Base-by-base conservation (phyloP, 1,140 invertebrate species). In the Aphaenogaster rudis region DNA sequence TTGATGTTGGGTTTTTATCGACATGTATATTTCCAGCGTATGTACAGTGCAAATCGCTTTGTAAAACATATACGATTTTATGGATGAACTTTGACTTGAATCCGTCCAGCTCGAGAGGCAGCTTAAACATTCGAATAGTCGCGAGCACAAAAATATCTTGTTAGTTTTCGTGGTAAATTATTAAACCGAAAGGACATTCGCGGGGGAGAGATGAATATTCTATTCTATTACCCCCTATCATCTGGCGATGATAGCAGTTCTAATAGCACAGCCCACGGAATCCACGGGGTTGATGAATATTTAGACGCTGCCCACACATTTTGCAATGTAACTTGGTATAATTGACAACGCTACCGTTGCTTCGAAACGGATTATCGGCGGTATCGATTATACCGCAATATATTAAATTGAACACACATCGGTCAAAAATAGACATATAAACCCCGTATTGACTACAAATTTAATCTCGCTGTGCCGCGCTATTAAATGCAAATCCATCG, bases 401-500 rank as follows among this genome's bases (percentile, higher is more conserved):
- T 76, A 84, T 84, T 84, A 76, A 76, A 84, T 76, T 74, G 69
- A 84, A 84, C 36, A 76, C 80, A 84, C 69, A 45, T 84, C 42
- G 57, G 69, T 45, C 80, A 76, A 86, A 86, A 81, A 79, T 80
- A 81, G 64, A 81, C 54, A 28, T 45, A 61, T 59, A 81, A 86
- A 80, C 61, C 59, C 42, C 42, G 33, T 84, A 84, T 84, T 84
- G 54, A 76, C 69, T 84, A 84, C 80, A 84, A 84, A 84, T 84
- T 84, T 84, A 84, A 84, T 84, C 80, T 84, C 54, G 28, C 54
- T 76, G 80, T 45, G 67, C 42, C 69, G 69, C 45, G 69, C 45
- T 74, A 84, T 84, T 84, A 84, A 84, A 84, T 84, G 69, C 69
- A 72, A 84, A 84, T 76, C 80, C 80, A 84, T 84, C 80, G 50